Conservation (phyloP, 2,888 invertebrate species). For the Oscheius sp. region DNA sequence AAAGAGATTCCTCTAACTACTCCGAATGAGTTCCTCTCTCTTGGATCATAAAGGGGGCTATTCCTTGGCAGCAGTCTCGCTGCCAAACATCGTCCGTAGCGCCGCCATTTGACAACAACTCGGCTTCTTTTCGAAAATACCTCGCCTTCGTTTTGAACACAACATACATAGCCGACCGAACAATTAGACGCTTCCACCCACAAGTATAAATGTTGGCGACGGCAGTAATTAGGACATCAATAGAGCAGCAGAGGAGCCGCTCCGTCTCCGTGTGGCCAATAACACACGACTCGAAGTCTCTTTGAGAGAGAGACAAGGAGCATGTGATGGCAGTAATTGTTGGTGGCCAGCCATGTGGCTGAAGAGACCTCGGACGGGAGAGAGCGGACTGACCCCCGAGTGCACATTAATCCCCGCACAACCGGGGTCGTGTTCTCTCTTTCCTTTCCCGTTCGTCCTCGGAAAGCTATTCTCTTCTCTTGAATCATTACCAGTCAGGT, state of each 20-base stretch:
- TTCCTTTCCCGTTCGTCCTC: background rate
- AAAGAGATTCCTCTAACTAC: no score
- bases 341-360: constrained; percentile 8
- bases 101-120: no score
- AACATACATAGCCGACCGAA: no score
- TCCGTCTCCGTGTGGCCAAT: background rate
- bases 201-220: constrained; percentile 23
- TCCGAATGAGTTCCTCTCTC: no score
- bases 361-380: no score
- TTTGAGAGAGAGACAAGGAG: background rate
- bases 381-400: constrained; percentile 17
- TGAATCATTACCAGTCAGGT: background rate
- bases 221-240: constrained; percentile 30
- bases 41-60: constrained; percentile 19
- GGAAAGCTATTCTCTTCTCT: background rate
- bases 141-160: no score
- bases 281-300: background rate
- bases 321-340: constrained; percentile 8
- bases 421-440: constrained; percentile 19
- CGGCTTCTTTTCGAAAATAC: no score
- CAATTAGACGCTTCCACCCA: constrained; percentile 3
- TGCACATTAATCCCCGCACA: constrained; percentile 21
- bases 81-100: constrained; percentile 22
- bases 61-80: background rate
- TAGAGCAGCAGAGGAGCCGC: constrained; percentile 10